These are phyloP conservation scores for Climacteris rufus DNA, from an alignment of 2,113 vertebrate species.

Conservation along the genomic window DNA sequence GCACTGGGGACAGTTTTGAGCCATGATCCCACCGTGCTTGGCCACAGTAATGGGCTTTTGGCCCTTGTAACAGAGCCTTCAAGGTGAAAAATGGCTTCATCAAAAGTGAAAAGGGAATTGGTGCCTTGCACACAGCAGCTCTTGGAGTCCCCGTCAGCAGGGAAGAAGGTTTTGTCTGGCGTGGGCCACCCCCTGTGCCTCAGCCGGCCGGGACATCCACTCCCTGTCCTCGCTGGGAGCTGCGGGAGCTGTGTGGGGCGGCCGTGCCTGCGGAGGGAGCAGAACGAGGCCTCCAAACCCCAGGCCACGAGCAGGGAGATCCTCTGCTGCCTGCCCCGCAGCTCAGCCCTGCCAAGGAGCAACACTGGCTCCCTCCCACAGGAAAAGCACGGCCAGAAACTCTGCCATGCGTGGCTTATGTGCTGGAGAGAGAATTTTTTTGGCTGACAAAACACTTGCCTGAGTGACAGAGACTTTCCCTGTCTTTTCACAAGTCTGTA, in stretches of 20 bases:
- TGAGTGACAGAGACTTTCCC: background rate
- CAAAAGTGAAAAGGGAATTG: accelerated
- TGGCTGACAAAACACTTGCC: background rate
- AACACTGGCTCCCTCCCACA: background rate
- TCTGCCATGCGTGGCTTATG: background rate
- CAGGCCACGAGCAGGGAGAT: background rate
- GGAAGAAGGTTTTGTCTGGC: background rate
- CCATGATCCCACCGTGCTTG: accelerated
- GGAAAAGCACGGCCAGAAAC: background rate
- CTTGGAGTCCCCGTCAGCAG: background rate
- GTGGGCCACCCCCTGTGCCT: accelerated
- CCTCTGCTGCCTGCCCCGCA: background rate
- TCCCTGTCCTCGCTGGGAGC: accelerated
- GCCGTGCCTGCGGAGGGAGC: background rate
- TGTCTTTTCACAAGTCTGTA: background rate
- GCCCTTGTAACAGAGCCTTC: background rate
- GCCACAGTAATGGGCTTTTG: background rate
- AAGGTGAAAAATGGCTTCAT: background rate
- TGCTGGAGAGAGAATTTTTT: background rate
- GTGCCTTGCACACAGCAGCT: background rate
- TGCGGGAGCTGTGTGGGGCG: background rate
- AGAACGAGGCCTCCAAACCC: accelerated
- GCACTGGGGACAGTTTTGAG: accelerated
- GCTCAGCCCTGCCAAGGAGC: background rate
- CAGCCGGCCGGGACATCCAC: accelerated